Evolutionary conservation across 2,113 vertebrate genomes (phyloP).

Genomic region (Ictidomys tridecemlineatus): DNA sequence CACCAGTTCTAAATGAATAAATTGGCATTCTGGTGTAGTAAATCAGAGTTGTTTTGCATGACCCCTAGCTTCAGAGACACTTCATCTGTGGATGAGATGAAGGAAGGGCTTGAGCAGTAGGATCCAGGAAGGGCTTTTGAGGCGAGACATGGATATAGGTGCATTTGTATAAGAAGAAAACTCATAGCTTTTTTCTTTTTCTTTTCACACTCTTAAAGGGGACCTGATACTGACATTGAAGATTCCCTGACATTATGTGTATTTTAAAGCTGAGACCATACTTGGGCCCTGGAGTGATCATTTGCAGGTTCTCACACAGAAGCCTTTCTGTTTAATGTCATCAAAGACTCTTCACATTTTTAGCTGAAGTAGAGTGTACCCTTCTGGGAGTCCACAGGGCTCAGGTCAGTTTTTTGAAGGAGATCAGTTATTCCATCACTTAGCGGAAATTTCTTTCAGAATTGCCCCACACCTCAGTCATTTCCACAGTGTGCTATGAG

Average conservation of each 20-base stretch:
- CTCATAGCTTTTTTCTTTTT: neutral
- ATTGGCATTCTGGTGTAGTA: slow-evolving; percentile 45
- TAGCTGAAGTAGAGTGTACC: neutral
- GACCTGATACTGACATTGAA: neutral
- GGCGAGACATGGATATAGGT: no score
- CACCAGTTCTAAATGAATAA: slow-evolving; percentile 64
- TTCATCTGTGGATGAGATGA: slow-evolving; percentile 14
- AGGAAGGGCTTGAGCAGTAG: neutral
- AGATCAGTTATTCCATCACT: slow-evolving; percentile 37
- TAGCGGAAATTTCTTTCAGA: neutral
- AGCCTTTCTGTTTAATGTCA: neutral
- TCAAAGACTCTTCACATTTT: neutral
- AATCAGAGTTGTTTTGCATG: slow-evolving; percentile 28
- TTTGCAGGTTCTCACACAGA: neutral
- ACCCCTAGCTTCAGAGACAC: slow-evolving; percentile 6
- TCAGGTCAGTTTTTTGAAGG: slow-evolving; percentile 22
- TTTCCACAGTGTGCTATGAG: neutral
- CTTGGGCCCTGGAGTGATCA: neutral
- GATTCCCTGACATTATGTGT: neutral
- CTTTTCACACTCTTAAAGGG: neutral
- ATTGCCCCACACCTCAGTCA: neutral
- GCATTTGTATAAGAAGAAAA: neutral
- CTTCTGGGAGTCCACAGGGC: neutral
- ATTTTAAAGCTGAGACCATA: neutral
- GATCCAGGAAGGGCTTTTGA: neutral